Base-by-base conservation (phyloP, 2,888 invertebrate species). In the Deladenus siricidicola region DNA sequence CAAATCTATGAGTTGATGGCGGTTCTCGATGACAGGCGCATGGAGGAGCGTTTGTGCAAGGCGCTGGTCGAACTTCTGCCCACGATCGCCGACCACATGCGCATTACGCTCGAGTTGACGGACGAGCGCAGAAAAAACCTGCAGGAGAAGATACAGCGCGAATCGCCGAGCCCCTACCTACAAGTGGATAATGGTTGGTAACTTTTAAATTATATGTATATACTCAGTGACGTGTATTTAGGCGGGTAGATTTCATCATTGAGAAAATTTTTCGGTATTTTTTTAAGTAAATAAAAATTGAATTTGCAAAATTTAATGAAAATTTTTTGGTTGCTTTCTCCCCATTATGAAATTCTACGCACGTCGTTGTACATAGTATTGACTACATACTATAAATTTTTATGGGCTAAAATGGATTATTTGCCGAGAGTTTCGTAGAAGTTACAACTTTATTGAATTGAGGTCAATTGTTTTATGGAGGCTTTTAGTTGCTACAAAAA, bases 1-100 rank as follows among this genome's bases (percentile, higher is more conserved):
- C 93, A 96, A 80, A 84, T 93, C 51, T 85, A 85, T 68, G 80
- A 84, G 23, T 81, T 98, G 3, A 51, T 69, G 8, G 39, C 70
- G 19, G 66, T 50, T 3, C 51, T 72, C 19, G 74, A 72, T 60
- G 63, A 67, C 4, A 49, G 28, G 8, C 65, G 62, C 48, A 72
- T 64, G 24, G 75, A 75, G 50, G 59, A 62, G 45, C 58, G 59
- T 14, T 55, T 75, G 4, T 73, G 71, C 53, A 57, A 56, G 3
- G 56, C 58, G n/a, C 53, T 75, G 28, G 48, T 24, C 28, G 55
- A 56, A 8, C 48, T 60, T 19, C 52, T 74, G 23, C 65, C 68
- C 26, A 64, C 66, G 4, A 67, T 74, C 48, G 62, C 70, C 24
- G 68, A 67, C 14, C 60, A 71, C 47, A 75, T 70, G 78, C 65